Conservation (phyloP, 2,113 vertebrate genomes). For the Pteropus alecto region DNA sequence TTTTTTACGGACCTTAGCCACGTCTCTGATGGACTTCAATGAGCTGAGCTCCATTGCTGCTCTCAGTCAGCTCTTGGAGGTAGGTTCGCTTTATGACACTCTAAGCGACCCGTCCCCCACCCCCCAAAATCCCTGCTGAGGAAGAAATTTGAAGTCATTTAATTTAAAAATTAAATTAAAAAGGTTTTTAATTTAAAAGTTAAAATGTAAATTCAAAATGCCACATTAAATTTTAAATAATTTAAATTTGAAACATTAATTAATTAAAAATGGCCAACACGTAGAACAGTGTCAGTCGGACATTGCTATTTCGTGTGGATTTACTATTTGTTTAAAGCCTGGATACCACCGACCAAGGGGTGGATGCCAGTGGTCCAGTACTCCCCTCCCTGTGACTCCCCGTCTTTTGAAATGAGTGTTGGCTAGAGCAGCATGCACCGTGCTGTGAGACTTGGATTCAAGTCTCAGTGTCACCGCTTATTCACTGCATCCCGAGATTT, state of each 20-base stretch:
- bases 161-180: background rate
- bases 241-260: background rate
- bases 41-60: slow-evolving; percentile 97
- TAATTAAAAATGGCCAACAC: background rate
- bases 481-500: background rate
- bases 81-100: slow-evolving; percentile 67
- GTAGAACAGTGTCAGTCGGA: background rate
- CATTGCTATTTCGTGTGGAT: background rate
- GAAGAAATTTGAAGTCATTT: background rate
- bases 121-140: background rate
- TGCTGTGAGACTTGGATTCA: background rate
- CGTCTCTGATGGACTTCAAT: slow-evolving; percentile 95
- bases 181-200: background rate
- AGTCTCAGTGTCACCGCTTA: background rate
- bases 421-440: background rate
- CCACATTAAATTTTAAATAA: background rate
- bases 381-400: background rate
- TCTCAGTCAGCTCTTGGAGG: slow-evolving; percentile 97
- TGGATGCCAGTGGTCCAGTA: accelerated
- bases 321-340: background rate
- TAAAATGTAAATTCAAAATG: background rate
- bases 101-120: background rate
- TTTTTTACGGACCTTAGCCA: slow-evolving; percentile 94
- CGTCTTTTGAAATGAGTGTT: accelerated
- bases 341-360: background rate